These are phyloP conservation scores for Periophthalmus magnuspinnatus DNA, from an alignment of 2,797 vertebrate genomes.

Conservation along the genomic window DNA sequence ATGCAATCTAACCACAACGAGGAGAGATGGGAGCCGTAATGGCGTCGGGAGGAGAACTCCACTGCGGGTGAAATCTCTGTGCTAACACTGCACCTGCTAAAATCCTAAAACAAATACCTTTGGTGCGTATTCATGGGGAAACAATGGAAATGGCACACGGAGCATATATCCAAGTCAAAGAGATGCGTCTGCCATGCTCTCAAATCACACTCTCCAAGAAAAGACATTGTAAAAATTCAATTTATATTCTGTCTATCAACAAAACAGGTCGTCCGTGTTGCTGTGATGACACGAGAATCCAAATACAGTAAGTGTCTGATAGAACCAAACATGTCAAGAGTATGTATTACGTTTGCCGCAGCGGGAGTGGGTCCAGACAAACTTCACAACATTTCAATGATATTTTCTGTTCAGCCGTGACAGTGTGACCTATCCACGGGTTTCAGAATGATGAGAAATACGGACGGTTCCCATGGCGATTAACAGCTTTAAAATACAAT, in stretches of 20 bases:
- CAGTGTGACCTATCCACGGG: background rate
- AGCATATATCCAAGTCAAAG: conserved; percentile 37
- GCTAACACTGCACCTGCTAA: conserved; percentile 32
- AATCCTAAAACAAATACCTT: conserved; percentile 38
- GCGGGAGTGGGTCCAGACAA: background rate
- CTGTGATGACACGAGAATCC: conserved; percentile 55
- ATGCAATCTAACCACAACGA: conserved; percentile 63
- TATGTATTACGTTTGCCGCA: conserved; percentile 28
- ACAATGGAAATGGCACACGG: conserved; percentile 19
- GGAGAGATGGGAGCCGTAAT: conserved; percentile 55
- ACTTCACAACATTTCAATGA: background rate
- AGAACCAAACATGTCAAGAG: conserved; percentile 38
- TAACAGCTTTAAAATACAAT: no score
- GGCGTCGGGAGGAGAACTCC: conserved; percentile 54
- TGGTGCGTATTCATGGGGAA: conserved; percentile 40
- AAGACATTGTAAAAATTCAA: conserved; percentile 76
- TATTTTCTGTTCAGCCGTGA: background rate
- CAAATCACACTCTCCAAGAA: conserved; percentile 61
- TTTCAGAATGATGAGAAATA: no score
- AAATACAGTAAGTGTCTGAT: conserved; percentile 46
- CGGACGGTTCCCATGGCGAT: no score
- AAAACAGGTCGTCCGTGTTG: conserved; percentile 50
- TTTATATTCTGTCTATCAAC: conserved; percentile 80
- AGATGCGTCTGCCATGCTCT: conserved; percentile 51
- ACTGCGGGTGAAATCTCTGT: conserved; percentile 33